A percentile compares a stretch with the other conserved stretches of the same genome.
Evolutionary conservation across 2,113 vertebrate species (phyloP).

Genomic region (Brachypodius melanocephalos): DNA sequence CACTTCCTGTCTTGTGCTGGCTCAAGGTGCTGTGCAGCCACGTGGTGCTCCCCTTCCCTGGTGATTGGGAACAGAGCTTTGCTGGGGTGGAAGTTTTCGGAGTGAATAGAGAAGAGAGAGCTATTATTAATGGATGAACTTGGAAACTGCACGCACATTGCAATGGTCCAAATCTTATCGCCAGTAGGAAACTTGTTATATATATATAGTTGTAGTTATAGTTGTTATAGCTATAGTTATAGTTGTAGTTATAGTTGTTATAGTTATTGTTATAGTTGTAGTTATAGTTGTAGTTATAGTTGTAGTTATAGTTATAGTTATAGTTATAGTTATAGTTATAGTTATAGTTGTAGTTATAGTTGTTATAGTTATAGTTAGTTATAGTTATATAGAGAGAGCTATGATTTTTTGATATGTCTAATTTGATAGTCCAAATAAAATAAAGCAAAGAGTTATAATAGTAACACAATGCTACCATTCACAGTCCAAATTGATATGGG

Average conservation of each 20-base stretch:
- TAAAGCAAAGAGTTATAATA: not conserved
- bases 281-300: too few relatives aligned
- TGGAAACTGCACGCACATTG: not conserved
- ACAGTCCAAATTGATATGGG: not conserved
- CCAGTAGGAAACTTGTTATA: not conserved
- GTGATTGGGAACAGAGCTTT: not conserved
- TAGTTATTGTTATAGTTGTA: too few relatives aligned
- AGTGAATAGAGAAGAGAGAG: not conserved
- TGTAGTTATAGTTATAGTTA: too few relatives aligned
- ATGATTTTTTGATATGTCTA: not conserved
- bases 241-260: too few relatives aligned
- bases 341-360: too few relatives aligned
- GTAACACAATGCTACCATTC: not conserved
- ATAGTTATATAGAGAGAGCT: not conserved
- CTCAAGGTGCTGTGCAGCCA: not conserved
- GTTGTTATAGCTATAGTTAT: too few relatives aligned
- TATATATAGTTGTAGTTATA: too few relatives aligned
- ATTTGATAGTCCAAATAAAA: not conserved
- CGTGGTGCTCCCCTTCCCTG: not conserved
- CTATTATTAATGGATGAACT: not conserved
- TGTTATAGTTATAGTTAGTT: too few relatives aligned
- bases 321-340: too few relatives aligned
- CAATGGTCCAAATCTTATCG: not conserved
- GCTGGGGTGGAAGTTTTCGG: not conserved
- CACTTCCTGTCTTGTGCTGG: not conserved